Evolutionary conservation across 2,113 vertebrate species (phyloP).

Genomic region (Haemorhous mexicanus): DNA sequence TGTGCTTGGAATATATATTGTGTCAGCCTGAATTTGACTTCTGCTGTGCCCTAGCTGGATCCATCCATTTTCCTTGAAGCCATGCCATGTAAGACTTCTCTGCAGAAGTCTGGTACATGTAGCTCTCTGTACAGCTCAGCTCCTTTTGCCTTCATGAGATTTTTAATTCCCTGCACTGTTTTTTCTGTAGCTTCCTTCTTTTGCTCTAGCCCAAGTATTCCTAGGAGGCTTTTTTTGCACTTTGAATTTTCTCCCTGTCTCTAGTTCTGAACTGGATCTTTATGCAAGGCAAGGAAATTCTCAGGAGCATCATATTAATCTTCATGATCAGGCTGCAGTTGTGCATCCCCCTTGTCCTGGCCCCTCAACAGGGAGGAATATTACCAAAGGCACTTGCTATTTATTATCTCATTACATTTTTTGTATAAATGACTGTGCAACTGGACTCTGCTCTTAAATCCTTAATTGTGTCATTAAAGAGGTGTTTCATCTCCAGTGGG

Average conservation of each 20-base stretch:
- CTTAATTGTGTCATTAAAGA: slow-evolving; percentile 54
- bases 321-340: neutral
- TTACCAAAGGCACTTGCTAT: neutral
- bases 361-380: neutral
- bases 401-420: neutral
- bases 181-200: neutral
- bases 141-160: neutral
- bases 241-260: neutral
- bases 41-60: neutral
- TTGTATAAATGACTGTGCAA: neutral
- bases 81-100: neutral
- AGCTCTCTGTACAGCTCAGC: neutral
- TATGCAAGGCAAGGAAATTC: neutral
- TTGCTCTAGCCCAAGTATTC: neutral
- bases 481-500: slow-evolving; percentile 12
- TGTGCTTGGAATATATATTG: neutral
- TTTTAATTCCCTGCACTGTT: neutral
- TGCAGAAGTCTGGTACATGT: neutral
- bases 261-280: neutral
- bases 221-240: neutral
- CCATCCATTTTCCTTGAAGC: neutral
- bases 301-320: neutral
- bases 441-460: neutral
- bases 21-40: neutral
- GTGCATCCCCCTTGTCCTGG: neutral